Conservation (phyloP, 2,113 vertebrate genomes). For the Ptychochromis oligacanthus region DNA sequence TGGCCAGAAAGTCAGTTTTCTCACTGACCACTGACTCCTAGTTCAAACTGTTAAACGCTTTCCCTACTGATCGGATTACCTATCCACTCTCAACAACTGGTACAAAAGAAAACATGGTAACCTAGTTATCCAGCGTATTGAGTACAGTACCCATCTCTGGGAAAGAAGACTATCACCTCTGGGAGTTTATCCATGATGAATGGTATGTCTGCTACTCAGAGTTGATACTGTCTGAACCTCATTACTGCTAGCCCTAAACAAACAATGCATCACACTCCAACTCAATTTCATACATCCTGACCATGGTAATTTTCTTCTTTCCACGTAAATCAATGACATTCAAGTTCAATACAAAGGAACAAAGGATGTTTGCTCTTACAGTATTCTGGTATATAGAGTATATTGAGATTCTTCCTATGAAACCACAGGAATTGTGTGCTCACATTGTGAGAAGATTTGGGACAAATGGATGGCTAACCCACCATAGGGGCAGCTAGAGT, state of each 20-base stretch:
- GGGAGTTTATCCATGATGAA: slow-evolving; percentile 68
- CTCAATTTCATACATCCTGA: slow-evolving; percentile 78
- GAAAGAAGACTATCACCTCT: slow-evolving; percentile 65
- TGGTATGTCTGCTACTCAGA: slow-evolving; percentile 62
- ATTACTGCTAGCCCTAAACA: slow-evolving; percentile 72
- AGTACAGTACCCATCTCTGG: slow-evolving; percentile 51
- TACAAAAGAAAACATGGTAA: slow-evolving; percentile 57
- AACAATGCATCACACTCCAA: slow-evolving; percentile 77
- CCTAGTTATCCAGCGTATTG: slow-evolving; percentile 55
- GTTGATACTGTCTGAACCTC: slow-evolving; percentile 73
- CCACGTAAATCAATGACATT: slow-evolving; percentile 73
- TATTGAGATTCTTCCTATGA: background rate
- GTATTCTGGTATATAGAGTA: background rate
- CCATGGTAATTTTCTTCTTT: slow-evolving; percentile 70
- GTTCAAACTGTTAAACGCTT: slow-evolving; percentile 10
- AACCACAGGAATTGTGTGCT: background rate
- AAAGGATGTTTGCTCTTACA: slow-evolving; percentile 21
- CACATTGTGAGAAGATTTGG: background rate
- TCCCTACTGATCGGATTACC: slow-evolving; percentile 33
- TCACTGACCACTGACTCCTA: background rate
- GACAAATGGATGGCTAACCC: background rate
- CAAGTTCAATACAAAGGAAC: slow-evolving; percentile 46
- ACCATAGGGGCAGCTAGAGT: background rate
- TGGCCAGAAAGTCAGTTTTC: background rate
- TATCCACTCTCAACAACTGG: slow-evolving; percentile 24